Evolutionary conservation across 2,888 invertebrate genomes (phyloP), one percentile per base, ranked within the genome.

Genomic region (Synanthedon tipuliformis): DNA sequence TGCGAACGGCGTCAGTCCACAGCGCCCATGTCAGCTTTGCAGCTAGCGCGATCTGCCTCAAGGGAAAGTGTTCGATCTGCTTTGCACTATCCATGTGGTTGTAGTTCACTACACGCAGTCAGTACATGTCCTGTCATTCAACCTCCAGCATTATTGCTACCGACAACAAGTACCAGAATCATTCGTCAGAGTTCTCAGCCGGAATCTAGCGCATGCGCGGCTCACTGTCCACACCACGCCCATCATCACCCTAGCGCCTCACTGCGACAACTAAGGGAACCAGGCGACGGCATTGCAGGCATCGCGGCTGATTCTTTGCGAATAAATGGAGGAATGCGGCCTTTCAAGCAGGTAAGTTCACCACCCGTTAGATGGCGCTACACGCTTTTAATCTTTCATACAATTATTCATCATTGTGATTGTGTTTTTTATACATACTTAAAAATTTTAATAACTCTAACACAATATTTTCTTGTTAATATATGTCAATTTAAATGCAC

Each of bases 281-380:
- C 92, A 50, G 91, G 91, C 58, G 95, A 95, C 74, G 95, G 95
- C 61, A 95, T 98, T 60, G 97, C 97, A 51, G 96, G 96, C 74
- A 98, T 98, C 69, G 98, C 97, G 18, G 96, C 96, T 52, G 98
- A 98, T 86, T 97, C 97, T 55, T 90, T 98, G 66, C 90, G 97
- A 71, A 96, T 98, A 86, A 98, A 97, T 88, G 98, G 98, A 60
- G 97, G 97, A 70, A 95, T 98, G 91, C 91, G 96, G 66, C 96
- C 96, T 76, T 97, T 98, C 88, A 96, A 95, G 86, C 97, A 97
- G 93, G 96, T 96, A 90, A 84, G 88, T 74, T 60, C 52, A 52
- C 52, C 54, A 59, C 55, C 65, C 64, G 57, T 55, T 75, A 85
- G 87, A 73, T 84, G 84, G 83, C 83, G 78, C 67, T 66, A 68